Evolutionary conservation across 2,797 vertebrate genomes (phyloP).

Genomic region (Poecilia gillii): DNA sequence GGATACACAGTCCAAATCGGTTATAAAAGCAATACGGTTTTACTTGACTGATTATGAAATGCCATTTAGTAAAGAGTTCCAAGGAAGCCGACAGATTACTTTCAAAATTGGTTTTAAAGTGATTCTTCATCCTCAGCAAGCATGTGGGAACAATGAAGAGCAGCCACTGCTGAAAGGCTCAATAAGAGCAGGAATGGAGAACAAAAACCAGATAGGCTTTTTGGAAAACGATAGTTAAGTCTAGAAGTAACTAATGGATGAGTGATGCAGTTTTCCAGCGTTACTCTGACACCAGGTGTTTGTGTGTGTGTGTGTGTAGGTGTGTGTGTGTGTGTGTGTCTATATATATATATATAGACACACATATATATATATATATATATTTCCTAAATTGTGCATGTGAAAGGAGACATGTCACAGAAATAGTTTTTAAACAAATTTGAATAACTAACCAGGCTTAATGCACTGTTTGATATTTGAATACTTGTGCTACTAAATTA

Average conservation of each 20-base stretch:
- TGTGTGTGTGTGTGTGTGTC: too few relatives aligned
- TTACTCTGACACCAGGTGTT: not conserved
- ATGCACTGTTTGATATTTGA: too few relatives aligned
- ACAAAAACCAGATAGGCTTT: not conserved
- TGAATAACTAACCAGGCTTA: too few relatives aligned
- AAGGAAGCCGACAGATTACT: not conserved
- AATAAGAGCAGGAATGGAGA: not conserved
- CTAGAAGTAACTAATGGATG: not conserved
- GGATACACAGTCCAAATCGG: not conserved
- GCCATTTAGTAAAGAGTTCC: not conserved
- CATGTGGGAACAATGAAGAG: not conserved
- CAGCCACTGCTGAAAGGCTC: not conserved
- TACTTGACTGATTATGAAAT: not conserved
- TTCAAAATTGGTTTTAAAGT: not conserved
- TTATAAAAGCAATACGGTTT: not conserved
- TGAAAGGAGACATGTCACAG: not conserved
- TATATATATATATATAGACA: too few relatives aligned
- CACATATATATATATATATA: too few relatives aligned
- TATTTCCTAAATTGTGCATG: not conserved
- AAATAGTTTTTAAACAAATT: not conserved
- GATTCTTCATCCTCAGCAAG: not conserved
- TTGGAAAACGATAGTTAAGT: not conserved
- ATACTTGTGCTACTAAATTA: too few relatives aligned
- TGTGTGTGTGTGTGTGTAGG: not conserved
- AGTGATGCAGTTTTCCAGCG: not conserved